Conservation (phyloP, 2,888 invertebrate species). For the Cheiracanthium punctorium region DNA sequence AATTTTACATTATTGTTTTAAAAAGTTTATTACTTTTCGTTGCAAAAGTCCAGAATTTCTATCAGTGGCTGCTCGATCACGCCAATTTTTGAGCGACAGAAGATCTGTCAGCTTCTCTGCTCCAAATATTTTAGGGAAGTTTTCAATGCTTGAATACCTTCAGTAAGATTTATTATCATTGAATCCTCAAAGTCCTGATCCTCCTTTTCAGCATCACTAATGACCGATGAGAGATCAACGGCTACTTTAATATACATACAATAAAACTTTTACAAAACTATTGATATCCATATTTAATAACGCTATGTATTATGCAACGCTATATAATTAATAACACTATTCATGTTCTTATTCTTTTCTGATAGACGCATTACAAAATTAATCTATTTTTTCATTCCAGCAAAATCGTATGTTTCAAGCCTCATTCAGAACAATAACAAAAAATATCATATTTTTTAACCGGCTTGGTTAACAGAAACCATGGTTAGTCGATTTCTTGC, state of each 20-base stretch:
- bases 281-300: too few species aligned
- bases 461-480: not conserved
- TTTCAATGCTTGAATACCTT: not conserved
- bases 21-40: not conserved
- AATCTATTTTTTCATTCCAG: too few species aligned
- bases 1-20: not conserved
- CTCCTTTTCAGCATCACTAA: not conserved
- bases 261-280: not conserved
- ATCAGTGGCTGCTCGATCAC: not conserved
- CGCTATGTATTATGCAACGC: too few species aligned
- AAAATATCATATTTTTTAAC: not conserved
- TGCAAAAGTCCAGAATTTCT: constrained; percentile 2
- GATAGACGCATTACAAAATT: not conserved
- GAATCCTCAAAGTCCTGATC: constrained; percentile 3
- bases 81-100: not conserved
- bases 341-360: not conserved
- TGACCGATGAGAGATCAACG: not conserved
- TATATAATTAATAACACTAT: not conserved
- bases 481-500: not conserved
- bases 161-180: not conserved
- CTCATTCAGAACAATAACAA: not conserved
- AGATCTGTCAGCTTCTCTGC: not conserved
- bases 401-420: too few species aligned
- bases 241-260: not conserved
- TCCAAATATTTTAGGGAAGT: not conserved